Conservation (phyloP, 2,113 vertebrate species). For the Callaeas wilsoni region DNA sequence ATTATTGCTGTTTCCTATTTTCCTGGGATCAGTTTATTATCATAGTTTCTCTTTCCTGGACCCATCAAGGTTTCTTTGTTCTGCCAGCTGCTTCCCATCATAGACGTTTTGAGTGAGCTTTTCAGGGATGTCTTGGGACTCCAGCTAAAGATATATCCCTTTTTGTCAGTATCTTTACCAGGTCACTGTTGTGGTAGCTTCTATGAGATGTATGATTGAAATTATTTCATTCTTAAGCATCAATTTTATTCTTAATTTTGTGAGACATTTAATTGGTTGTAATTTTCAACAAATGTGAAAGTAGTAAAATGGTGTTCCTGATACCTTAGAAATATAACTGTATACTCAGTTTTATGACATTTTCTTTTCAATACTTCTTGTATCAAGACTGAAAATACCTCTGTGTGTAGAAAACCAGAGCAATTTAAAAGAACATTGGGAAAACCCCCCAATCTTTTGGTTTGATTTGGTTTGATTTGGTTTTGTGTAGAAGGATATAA, state of each 20-base stretch:
- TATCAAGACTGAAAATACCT: neutral
- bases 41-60: neutral
- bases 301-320: neutral
- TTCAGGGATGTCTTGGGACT: neutral
- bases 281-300: neutral
- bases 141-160: neutral
- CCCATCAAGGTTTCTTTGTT: neutral
- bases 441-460: fast-evolving
- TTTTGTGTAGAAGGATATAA: neutral
- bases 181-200: fast-evolving
- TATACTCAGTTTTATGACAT: neutral
- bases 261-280: neutral
- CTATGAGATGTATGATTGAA: neutral
- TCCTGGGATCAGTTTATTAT: neutral
- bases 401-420: neutral
- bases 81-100: neutral
- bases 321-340: neutral
- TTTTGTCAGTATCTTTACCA: neutral
- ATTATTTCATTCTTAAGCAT: neutral
- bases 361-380: neutral
- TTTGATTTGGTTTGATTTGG: neutral
- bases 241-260: neutral
- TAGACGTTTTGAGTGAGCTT: neutral
- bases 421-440: neutral
- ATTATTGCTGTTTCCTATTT: neutral